Evolutionary conservation across 2,888 invertebrate genomes (phyloP), one percentile per base, ranked within the genome.

Genomic region (Bursaphelenchus okinawaensis): DNA sequence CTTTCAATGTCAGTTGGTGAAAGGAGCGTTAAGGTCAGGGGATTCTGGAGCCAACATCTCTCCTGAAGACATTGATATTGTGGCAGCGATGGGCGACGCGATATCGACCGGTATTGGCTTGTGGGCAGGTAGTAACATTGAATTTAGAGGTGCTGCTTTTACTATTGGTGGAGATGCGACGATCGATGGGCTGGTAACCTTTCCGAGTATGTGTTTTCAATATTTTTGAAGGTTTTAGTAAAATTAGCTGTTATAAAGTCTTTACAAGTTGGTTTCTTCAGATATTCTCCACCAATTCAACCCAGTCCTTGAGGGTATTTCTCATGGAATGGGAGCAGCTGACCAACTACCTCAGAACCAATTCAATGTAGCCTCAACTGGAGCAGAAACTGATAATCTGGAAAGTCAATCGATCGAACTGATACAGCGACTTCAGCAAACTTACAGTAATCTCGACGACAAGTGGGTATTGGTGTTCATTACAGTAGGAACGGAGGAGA

Each of bases 81-180:
- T 71, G n/a, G 72, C 74, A 9, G 66, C 68, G 9, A 72, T 71
- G 75, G 72, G 72, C 1, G 72, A 71, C 55, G 63, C 75, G 24
- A 23, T 70, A n/a, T 75, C 74, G 73, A 74, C 80, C 20, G 80
- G 80, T 1, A 56, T 76, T 19, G 80, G 80, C n/a, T 67, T 80
- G 0, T 80, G 78, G 77, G 68, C 70, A 8, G 72, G 70, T 22
- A 73, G 76, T 0, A 70, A 75, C 29, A 76, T 80, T 6, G 80
- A 80, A 40, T 80, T 80, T 61, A 67, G 80, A 7, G 77, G 77
- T 6, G 80, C 80, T 1, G 78, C 77, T 6, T 80, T 80, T 65
- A 78, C 80, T 6, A 75, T 75, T 28, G 80, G 80, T 8, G 80
- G 80, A 0, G 80, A 80, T 65, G 80, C 80, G 4, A 80, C 74